Evolutionary conservation across 2,113 vertebrate species (phyloP), one percentile per base, ranked within the genome.

Genomic region (Ammodytes dubius): DNA sequence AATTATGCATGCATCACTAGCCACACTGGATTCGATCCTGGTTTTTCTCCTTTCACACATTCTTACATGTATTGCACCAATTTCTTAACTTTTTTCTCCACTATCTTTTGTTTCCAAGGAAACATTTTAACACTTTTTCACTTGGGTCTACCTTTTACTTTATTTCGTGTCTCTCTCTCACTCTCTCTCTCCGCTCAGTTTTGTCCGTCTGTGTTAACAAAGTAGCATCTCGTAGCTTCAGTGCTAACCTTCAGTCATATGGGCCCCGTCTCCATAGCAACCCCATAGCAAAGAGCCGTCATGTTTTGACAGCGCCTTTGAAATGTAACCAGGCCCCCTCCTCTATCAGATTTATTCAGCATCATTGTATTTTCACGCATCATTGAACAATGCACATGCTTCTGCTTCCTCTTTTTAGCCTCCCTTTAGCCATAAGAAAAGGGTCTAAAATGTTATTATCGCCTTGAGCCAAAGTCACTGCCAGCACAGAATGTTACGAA

Each of bases 1-100:
- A 70, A 91, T 94, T 94, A 88, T 84, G 89, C 84, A 93, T 94
- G 89, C 91, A 83, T 53, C 87, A n/a, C 77, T 74, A 68, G 73
- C 88, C 60, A 42, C 70, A 79, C 77, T 79, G 40, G 27, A 91
- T 87, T 87, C 81, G 88, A 57, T 0, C 45, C 83, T 39, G 54
- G 68, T 59, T 74, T 60, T 35, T 74, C 70, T 89, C 35, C 79
- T 69, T 85, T 81, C 71, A 52, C 84, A 88, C 77, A 19, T 70
- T 85, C 78, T 75, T 64, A 70, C 12, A 40, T 78, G 67, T 64
- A 19, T 61, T 76, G 70, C 4, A 68, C 56, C 69, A 19, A 69
- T 79, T 77, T 83, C 45, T 61, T 40, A 5, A 42, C 49, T 58
- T 47, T 40, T 65, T 43, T 69, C 56, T 49, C 67, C 57, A 66